Base-by-base conservation (phyloP, 2,888 invertebrate species). In the Thecophora atra region DNA sequence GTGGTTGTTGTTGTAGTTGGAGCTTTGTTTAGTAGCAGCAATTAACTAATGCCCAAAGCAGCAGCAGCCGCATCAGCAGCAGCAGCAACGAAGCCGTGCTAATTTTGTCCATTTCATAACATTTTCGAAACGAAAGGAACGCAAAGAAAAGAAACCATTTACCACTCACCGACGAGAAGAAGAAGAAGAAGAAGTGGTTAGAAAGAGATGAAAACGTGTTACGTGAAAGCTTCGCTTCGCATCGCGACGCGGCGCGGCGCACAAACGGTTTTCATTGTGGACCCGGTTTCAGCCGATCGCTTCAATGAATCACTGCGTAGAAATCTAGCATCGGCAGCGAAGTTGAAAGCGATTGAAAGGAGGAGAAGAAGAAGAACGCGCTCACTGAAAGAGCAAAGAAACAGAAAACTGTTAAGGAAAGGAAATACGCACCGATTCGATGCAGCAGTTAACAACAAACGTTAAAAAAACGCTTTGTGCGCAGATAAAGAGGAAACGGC, bases 211-310 rank as follows among this genome's bases (percentile, higher is more conserved):
- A 52, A 68, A 72, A 73, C 42, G n/a, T 78, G 79, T 82, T 83
- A 82, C 82, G 83, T 82, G 82, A 82, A 81, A 82, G 81, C 81
- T 79, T 72, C 64, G 81, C 81, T 79, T 72, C 64, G 73, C 47
- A 71, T 44, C 68, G 65, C 54, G 63, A 44, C 24, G 37, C 52
- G 37, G 15, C 17, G 37, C 28, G 60, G n/a, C n/a, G n/a, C n/a
- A 26, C 17, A 54, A 66, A 60, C 42, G 52, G 52, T 66, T 68
- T 60, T 56, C 51, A 56, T 70, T 68, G 52, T 72, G 42, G 21
- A 62, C 69, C 60, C 15, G n/a, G 60, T 28, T 60, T 19, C 13
- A 54, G 54, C 51, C 28, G 26, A 19, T 28, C 62, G 19, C 67
- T 70, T 51, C 64, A 73, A 69, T 73, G 73, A 73, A 69, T 73